Base-by-base conservation (phyloP, 2,888 invertebrate genomes). In the Macrosoma leucophasiata region DNA sequence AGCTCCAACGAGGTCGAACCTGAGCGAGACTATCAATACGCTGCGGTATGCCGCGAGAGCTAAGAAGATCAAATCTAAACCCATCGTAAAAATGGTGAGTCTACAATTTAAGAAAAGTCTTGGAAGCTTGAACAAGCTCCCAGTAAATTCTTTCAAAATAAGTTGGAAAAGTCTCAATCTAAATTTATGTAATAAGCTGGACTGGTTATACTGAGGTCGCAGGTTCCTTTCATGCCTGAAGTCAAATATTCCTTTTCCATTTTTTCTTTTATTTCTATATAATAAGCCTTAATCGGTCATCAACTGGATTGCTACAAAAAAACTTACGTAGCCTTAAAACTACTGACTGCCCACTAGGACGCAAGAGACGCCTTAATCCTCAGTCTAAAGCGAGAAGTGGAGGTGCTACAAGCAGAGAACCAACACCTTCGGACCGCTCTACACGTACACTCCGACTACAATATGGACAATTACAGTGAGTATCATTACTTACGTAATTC, bases 21-120 rank as follows among this genome's bases (percentile, higher is more conserved):
- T 91, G 28, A 90, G 89, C 18, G 97, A 97, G 73, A 95, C 96
- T 0, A 69, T 96, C 38, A 97, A 96, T 71, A 97, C 97, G 0
- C 84, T 97, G 10, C 87, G 97, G 11, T 97, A 97, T 78, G 97
- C 97, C 0, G 91, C 95, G 0, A 84, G 97, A 49, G 96, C 97
- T 0, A 97, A 96, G 81, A 92, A 92, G 63, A 97, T 97, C 46
- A 91, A 93, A 53, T 94, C 95, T 0, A 96, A 96, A 62, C 97
- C 97, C 0, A 90, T 96, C 10, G 91, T 97, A 13, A 92, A 96
- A 71, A 96, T 97, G 95, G 94, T 94, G 75, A 86, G 85, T 13
- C 14, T 4, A 18, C 9, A 3, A 1, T 14, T 11, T 8, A 19
- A 21, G 23, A 30, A 2, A 11, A 24, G 12, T 3, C 4, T 23